Evolutionary conservation across 2,797 vertebrate genomes (phyloP).

Genomic region (Sandelia bainsii): DNA sequence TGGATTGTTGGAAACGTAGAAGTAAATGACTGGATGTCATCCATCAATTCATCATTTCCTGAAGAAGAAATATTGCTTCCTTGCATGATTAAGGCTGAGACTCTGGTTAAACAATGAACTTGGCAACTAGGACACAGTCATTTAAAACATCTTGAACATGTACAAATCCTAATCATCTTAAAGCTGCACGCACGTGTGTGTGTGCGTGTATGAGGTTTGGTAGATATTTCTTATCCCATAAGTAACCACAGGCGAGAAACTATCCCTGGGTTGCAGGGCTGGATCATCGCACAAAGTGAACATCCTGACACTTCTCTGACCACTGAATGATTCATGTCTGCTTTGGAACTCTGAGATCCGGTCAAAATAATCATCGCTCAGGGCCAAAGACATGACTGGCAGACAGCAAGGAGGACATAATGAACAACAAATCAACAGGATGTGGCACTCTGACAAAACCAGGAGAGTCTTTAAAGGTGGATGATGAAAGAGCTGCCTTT

Average conservation of each 20-base stretch:
- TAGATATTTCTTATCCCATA: constrained; percentile 56
- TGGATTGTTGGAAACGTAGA: constrained; percentile 13
- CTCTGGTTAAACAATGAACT: constrained; percentile 32
- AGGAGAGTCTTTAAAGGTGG: constrained; percentile 23
- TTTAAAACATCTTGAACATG: constrained; percentile 54
- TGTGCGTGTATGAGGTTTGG: constrained; percentile 25
- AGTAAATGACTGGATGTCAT: constrained; percentile 14
- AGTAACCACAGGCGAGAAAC: constrained; percentile 63
- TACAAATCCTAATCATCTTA: constrained; percentile 42
- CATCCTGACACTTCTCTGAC: constrained; percentile 75
- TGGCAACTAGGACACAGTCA: constrained; percentile 20
- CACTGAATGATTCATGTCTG: constrained; percentile 75
- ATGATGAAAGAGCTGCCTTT: neutral
- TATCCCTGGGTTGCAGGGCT: constrained; percentile 54
- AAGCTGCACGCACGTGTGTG: constrained; percentile 5
- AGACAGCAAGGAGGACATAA: constrained; percentile 34
- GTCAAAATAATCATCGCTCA: constrained; percentile 40
- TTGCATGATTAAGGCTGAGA: constrained; percentile 20
- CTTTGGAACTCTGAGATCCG: constrained; percentile 59
- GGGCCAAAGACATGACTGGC: constrained; percentile 58
- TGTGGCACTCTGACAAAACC: constrained; percentile 22
- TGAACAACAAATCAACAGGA: constrained; percentile 46
- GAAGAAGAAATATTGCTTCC: constrained; percentile 36
- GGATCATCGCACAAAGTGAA: constrained; percentile 62
- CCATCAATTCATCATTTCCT: constrained; percentile 32